Percentiles rank a stretch among this genome's conserved stretches.
Evolutionary conservation across 2,888 invertebrate species (phyloP).

Genomic region (Asteroscopus sphinx): DNA sequence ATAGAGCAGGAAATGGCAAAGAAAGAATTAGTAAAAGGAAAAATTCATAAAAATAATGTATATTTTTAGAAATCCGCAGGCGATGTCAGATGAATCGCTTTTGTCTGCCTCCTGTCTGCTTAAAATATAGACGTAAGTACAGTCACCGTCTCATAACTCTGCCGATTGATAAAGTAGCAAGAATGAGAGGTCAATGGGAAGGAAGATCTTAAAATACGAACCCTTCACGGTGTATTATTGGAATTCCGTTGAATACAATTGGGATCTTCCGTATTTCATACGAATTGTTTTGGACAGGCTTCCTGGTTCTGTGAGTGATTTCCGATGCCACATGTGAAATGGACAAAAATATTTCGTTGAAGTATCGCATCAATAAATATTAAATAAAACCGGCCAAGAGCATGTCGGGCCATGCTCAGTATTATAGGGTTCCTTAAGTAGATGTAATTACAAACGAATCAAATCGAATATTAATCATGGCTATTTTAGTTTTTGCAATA

Average conservation of each 20-base stretch:
- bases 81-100: constrained; percentile 32
- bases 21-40: constrained; percentile 7
- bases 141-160: constrained; percentile 22
- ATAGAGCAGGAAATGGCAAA: not conserved
- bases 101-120: constrained; percentile 33
- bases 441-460: too few species aligned
- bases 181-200: constrained; percentile 53
- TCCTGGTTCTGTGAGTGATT: constrained; percentile 33
- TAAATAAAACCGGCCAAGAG: not conserved
- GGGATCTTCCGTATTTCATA: constrained; percentile 45
- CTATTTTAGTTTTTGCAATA: too few species aligned
- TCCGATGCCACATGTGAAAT: constrained; percentile 23
- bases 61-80: constrained; percentile 26
- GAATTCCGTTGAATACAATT: constrained; percentile 53
- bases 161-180: constrained; percentile 47
- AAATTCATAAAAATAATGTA: not conserved
- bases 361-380: not conserved
- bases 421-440: too few species aligned
- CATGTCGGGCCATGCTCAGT: too few species aligned
- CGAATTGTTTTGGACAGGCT: constrained; percentile 41
- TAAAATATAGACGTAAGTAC: constrained; percentile 33
- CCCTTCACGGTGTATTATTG: constrained; percentile 53
- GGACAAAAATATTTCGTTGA: constrained; percentile 34
- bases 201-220: constrained; percentile 53
- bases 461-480: too few species aligned